Evolutionary conservation across 2,888 invertebrate species (phyloP).

Genomic region (Selenia dentaria): DNA sequence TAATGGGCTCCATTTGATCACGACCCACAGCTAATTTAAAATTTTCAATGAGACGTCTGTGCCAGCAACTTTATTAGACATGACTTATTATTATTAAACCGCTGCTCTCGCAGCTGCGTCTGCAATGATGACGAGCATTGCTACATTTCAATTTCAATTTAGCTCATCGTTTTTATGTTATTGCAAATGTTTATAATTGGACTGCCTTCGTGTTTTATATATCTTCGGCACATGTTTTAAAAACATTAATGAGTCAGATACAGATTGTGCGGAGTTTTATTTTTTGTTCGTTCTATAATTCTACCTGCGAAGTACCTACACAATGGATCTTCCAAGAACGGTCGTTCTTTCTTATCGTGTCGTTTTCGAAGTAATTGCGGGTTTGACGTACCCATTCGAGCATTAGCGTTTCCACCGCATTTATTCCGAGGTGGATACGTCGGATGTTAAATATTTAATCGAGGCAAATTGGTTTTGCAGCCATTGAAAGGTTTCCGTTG

Average conservation of each 20-base stretch:
- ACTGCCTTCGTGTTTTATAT: slow-evolving; percentile 22
- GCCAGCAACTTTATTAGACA: slow-evolving; percentile 67
- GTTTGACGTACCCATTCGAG: slow-evolving; percentile 32
- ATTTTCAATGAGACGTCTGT: slow-evolving; percentile 76
- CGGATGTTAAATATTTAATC: slow-evolving; percentile 42
- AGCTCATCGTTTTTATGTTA: slow-evolving; percentile 21
- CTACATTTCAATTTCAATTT: slow-evolving; percentile 26
- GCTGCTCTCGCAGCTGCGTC: slow-evolving; percentile 28
- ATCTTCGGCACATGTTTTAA: slow-evolving; percentile 23
- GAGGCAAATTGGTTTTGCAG: slow-evolving; percentile 41
- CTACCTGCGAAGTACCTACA: slow-evolving; percentile 32
- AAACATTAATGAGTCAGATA: slow-evolving; percentile 33
- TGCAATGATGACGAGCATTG: slow-evolving; percentile 31
- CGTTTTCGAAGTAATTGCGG: slow-evolving; percentile 46
- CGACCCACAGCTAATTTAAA: slow-evolving; percentile 76
- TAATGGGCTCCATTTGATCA: slow-evolving; percentile 79
- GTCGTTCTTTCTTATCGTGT: slow-evolving; percentile 36
- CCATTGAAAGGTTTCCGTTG: slow-evolving; percentile 43
- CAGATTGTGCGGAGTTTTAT: slow-evolving; percentile 26
- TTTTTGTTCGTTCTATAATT: slow-evolving; percentile 29
- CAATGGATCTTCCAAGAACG: slow-evolving; percentile 52
- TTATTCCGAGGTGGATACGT: slow-evolving; percentile 40
- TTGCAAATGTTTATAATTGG: slow-evolving; percentile 19
- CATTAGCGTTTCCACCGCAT: slow-evolving; percentile 27
- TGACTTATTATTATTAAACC: slow-evolving; percentile 42